A percentile compares a stretch with the other conserved stretches of the same genome.
Evolutionary conservation across 2,113 vertebrate genomes (phyloP).

Genomic region (Delphinus delphis): DNA sequence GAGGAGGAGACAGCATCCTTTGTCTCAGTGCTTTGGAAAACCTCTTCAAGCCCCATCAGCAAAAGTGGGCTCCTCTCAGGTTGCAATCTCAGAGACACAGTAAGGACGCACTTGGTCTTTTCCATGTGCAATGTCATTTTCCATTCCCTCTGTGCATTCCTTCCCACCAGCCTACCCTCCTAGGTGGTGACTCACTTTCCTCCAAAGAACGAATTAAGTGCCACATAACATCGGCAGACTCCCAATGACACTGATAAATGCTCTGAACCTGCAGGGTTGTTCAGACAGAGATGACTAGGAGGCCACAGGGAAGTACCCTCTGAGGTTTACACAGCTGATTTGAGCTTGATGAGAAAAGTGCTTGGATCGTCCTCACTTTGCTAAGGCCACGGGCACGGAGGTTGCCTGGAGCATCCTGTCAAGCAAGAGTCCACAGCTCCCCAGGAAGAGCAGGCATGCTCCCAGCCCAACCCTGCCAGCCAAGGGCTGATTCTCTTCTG

Average conservation of each 20-base stretch:
- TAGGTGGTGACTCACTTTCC: slow-evolving; percentile 66
- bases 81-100: not conserved
- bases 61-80: slow-evolving; percentile 18
- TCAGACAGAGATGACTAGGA: slow-evolving; percentile 35
- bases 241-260: slow-evolving; percentile 53
- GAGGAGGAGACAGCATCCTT: not conserved
- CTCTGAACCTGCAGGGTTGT: slow-evolving; percentile 50
- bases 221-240: not conserved
- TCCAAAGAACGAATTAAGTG: slow-evolving; percentile 75
- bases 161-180: slow-evolving; percentile 38
- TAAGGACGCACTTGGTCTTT: slow-evolving; percentile 43
- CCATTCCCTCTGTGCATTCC: slow-evolving; percentile 21
- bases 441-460: not conserved
- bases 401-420: not conserved
- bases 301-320: slow-evolving; percentile 19
- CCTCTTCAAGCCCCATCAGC: slow-evolving; percentile 39
- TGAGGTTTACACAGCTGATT: slow-evolving; percentile 65
- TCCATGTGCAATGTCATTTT: not conserved
- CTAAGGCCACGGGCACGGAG: not conserved
- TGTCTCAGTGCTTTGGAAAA: slow-evolving; percentile 38
- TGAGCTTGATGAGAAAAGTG: slow-evolving; percentile 59
- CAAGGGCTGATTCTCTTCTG: not conserved
- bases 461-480: not conserved
- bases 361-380: not conserved
- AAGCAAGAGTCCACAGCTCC: not conserved